Evolutionary conservation across 2,113 vertebrate species (phyloP), one percentile per base, ranked within the genome.

Genomic region (Caranx melampygus): DNA sequence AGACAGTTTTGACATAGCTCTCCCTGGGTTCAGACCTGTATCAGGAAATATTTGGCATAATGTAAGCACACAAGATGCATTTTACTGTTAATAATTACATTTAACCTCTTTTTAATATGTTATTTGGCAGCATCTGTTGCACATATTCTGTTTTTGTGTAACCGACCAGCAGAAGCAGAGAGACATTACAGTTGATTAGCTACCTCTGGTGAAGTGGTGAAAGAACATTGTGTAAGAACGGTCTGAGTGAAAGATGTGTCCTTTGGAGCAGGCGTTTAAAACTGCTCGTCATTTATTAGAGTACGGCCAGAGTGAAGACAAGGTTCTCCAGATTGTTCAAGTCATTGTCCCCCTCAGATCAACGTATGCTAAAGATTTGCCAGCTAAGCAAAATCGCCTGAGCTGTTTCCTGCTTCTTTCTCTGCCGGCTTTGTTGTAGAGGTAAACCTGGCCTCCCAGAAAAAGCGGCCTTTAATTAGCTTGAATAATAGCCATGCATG

Each of bases 401-500:
- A 92, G 85, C 92, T 54, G 88, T 92, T 94, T 92, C 92, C 92
- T 93, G 91, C 83, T 88, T 87, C 89, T 90, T 91, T 94, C 87
- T 91, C 75, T 72, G 52, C 47, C 20, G 82, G 63, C 92, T 95
- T 95, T 94, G 91, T 94, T 93, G 87, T 87, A 26, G 80, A 87
- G 81, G 88, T 89, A 92, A 92, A 92, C 90, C 91, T 89, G 91
- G 92, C 92, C 92, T 88, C 91, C 20, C 60, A 60, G 72, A 81
- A 91, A 89, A 91, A 92, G 89, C 87, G 75, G 51, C 71, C 84
- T 91, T 93, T 94, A 95, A 95, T 95, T 94, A 95, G 90, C 85
- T 91, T 86, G 89, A 95, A 94, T 94, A 95, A 95, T 94, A 92
- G 94, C 94, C 81, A 88, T 90, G 90, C 93, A 94, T 94, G 90